phyloP scores from a whole-genome alignment of 1,140 invertebrate species.

The Zelostemma sp. region DNA sequence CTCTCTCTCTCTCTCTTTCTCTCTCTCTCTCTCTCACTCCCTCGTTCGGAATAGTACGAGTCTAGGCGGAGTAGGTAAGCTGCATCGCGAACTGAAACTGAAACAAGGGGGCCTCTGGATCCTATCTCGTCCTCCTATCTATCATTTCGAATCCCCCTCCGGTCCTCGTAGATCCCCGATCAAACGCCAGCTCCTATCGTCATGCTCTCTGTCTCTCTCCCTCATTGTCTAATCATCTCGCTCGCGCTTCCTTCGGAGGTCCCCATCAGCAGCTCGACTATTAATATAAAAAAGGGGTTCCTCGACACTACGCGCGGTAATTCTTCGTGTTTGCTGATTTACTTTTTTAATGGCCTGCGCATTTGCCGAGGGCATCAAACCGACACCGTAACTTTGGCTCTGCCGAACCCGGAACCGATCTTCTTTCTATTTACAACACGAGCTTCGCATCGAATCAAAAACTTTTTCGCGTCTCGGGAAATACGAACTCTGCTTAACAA shows the following conservation, averaged over 20 bases:
- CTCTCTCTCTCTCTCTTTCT: conserved; percentile 4
- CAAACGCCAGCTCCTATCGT: conserved; percentile 39
- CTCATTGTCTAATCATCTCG: conserved; percentile 32
- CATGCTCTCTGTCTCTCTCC: conserved; percentile 34
- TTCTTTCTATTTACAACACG: too few species aligned
- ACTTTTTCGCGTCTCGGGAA: too few species aligned
- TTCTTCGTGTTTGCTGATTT: conserved; percentile 54
- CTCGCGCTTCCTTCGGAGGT: conserved; percentile 50
- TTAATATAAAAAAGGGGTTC: conserved; percentile 70
- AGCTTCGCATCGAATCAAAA: too few species aligned
- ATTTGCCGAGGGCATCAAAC: conserved; percentile 44
- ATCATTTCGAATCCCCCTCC: conserved; percentile 66
- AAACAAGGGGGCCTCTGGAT: conserved; percentile 63
- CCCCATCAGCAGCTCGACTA: conserved; percentile 63
- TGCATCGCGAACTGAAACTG: conserved; percentile 67
- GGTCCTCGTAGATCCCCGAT: conserved; percentile 37
- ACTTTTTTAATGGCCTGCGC: conserved; percentile 47
- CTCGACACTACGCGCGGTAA: conserved; percentile 67
- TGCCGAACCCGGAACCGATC: too few species aligned
- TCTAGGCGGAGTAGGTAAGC: conserved; percentile 58
- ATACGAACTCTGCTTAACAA: neutral
- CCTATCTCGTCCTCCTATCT: conserved; percentile 65
- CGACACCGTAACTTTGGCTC: conserved; percentile 2
- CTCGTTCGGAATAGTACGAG: conserved; percentile 26
- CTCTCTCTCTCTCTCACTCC: conserved; percentile 19